Evolutionary conservation across 2,888 invertebrate genomes (phyloP), one percentile per base, ranked within the genome.

Genomic region (Trichopoda pennipes): DNA sequence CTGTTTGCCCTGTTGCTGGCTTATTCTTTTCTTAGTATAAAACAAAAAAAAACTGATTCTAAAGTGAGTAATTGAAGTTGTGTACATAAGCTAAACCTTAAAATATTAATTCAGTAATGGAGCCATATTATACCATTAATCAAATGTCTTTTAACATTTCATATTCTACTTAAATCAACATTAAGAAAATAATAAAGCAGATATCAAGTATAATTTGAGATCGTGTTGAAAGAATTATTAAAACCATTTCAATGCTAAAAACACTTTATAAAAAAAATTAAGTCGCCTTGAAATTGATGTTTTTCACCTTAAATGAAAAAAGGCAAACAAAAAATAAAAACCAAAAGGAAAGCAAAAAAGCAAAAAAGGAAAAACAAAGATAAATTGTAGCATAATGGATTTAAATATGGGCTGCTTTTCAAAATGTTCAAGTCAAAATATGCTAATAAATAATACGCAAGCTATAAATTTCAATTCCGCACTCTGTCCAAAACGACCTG

Each of bases 391-490:
- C 60, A 68, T 81, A 81, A 81, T 76, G 76, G 68, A 73, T 81
- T 81, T 81, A 77, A 76, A 81, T 68, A 72, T 68, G 61, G 72
- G 70, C 56, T 61, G 72, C 51, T 73, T 63, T 77, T 35, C n/a
- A 28, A 68, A 63, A 72, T 23, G 56, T 68, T 56, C 17, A 81
- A 81, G 68, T 81, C 76, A 69, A 81, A 76, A 69, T 64, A 63
- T 73, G 55, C 60, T 63, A 73, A 77, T 81, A 81, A 77, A 76
- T 81, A 72, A 76, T 61, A 73, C 38, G 49, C 68, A 70, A 76
- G 61, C 55, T 72, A 77, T 81, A 81, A 76, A 81, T 81, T 81
- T 73, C 69, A 68, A 77, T 73, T 81, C 73, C 14, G 44, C 49
- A 56, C 38, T 70, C 28, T 73, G 55, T 51, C 56, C 21, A 61